phyloP scores from a whole-genome alignment of 1,140 invertebrate genomes.

The Papilio xuthus region DNA sequence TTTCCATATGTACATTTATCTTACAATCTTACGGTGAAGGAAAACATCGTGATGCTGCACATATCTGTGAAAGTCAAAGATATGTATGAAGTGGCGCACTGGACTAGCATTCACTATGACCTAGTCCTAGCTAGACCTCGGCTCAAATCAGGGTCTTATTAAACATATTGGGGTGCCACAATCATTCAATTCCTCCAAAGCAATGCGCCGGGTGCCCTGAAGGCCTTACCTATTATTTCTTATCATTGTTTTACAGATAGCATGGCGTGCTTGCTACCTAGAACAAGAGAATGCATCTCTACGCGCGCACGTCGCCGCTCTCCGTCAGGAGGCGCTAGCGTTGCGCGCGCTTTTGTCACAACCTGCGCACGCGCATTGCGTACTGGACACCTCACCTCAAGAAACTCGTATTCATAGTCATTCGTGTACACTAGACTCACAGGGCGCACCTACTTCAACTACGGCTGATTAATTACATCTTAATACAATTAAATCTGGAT shows the following conservation, averaged over 20 bases:
- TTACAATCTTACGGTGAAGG: no score
- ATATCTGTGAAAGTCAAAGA: no score
- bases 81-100: no score
- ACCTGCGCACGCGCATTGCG: constrained; percentile 14
- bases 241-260: constrained; percentile 82
- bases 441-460: constrained; percentile 56
- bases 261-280: constrained; percentile 88
- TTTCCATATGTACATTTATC: no score
- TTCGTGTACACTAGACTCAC: not conserved
- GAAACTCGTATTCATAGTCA: not conserved
- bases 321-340: constrained; percentile 90
- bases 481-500: no score
- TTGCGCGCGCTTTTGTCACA: constrained; percentile 84
- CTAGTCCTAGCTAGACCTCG: no score
- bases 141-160: no score
- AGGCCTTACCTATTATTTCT: constrained; percentile 10
- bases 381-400: not conserved
- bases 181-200: no score
- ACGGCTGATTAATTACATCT: constrained; percentile 65
- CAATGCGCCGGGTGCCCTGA: no score
- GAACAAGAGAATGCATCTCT: constrained; percentile 94
- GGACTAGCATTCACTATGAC: no score
- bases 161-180: no score
- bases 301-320: constrained; percentile 88
- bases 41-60: no score